Percentiles rank a stretch among this genome's conserved stretches.
These are phyloP conservation scores for Vultur gryphus DNA, from an alignment of 2,797 vertebrate genomes.

Conservation along the genomic window DNA sequence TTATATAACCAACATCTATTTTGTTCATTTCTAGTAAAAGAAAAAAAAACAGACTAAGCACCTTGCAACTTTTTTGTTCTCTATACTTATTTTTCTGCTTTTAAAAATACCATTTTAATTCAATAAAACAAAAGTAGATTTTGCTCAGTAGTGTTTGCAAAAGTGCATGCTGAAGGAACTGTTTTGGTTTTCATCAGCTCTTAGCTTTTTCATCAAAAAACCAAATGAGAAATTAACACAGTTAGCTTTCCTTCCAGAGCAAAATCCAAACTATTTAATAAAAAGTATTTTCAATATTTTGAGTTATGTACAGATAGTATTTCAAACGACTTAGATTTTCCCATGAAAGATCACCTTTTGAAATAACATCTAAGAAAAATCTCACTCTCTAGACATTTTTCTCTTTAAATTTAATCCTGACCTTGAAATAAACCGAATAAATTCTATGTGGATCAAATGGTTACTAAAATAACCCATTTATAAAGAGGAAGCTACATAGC, in stretches of 20 bases:
- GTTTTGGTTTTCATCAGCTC: neutral
- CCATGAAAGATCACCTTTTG: neutral
- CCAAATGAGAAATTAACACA: neutral
- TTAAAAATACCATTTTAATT: neutral
- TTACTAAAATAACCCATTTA: conserved; percentile 39
- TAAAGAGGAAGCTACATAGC: conserved; percentile 28
- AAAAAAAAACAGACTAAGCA: neutral
- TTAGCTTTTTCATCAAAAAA: neutral
- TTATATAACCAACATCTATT: neutral
- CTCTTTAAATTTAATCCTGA: conserved; percentile 1
- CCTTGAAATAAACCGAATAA: conserved; percentile 20
- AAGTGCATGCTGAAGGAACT: neutral
- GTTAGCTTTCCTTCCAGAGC: neutral
- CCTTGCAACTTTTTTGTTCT: neutral
- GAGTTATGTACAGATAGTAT: neutral
- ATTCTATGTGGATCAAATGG: neutral
- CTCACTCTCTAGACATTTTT: neutral
- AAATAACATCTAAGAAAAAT: neutral
- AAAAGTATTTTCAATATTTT: neutral
- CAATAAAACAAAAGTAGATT: neutral
- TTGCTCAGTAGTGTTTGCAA: neutral
- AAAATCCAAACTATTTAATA: neutral
- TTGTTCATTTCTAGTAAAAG: neutral
- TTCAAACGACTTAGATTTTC: neutral
- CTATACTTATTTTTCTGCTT: neutral